Conservation (phyloP, 2,888 invertebrate genomes). For the Watsonalla binaria region DNA sequence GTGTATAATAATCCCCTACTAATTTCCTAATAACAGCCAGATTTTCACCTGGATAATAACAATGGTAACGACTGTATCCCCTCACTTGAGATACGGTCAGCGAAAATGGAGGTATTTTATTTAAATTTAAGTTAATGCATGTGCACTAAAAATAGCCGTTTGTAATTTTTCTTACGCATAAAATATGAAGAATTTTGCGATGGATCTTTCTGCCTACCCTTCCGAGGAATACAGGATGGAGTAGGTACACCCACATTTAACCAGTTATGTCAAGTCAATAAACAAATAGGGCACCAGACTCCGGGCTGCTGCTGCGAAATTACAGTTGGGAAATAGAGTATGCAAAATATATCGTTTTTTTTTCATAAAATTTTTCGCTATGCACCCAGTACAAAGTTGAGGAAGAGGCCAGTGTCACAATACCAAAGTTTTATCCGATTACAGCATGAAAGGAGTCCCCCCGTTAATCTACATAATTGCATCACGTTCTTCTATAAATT, state of each 20-base stretch:
- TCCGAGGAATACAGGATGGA: no score
- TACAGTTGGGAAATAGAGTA: no score
- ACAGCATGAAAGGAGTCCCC: constrained; percentile 44
- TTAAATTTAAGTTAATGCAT: not conserved
- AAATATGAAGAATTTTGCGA: no score
- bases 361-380: no score
- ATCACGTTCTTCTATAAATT: constrained; percentile 60
- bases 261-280: no score
- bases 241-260: no score
- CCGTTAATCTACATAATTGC: constrained; percentile 55
- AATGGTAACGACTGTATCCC: not conserved
- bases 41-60: not conserved
- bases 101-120: not conserved
- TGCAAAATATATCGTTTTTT: no score
- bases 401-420: constrained; percentile 13
- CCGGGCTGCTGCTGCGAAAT: no score
- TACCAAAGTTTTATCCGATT: constrained; percentile 38
- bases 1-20: not conserved
- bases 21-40: not conserved
- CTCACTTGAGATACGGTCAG: not conserved
- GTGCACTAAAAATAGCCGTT: not conserved
- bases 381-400: constrained; percentile 1
- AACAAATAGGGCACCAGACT: no score
- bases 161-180: no score
- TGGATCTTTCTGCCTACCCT: no score